Evolutionary conservation across 1,140 invertebrate genomes (phyloP).

Genomic region (Cardiocondyla obscurior): DNA sequence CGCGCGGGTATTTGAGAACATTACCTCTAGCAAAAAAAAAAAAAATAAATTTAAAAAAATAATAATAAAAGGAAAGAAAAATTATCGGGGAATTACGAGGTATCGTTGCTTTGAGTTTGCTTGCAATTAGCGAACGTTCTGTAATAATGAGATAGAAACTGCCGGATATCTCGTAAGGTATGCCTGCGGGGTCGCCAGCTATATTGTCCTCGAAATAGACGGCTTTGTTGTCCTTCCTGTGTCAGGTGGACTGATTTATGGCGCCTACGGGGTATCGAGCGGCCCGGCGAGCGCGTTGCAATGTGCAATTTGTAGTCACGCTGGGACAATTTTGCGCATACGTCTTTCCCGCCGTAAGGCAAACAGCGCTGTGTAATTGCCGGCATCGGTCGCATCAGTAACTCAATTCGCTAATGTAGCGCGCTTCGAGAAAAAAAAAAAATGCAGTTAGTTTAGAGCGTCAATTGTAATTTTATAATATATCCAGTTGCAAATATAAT

Average conservation of each 20-base stretch:
- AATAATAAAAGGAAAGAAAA: too few species aligned
- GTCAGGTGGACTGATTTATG: slow-evolving; percentile 50
- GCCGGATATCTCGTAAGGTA: slow-evolving; percentile 5
- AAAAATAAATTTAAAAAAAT: too few species aligned
- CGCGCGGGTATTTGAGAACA: too few species aligned
- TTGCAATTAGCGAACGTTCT: slow-evolving; percentile 9
- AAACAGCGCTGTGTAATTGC: neutral
- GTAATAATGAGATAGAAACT: slow-evolving; percentile 32
- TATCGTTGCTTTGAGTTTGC: neutral
- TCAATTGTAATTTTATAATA: too few species aligned
- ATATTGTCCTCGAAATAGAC: slow-evolving; percentile 33
- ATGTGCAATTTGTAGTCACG: slow-evolving; percentile 42
- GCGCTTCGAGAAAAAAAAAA: too few species aligned
- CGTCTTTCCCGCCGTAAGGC: slow-evolving; percentile 1
- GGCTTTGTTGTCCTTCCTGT: slow-evolving; percentile 45
- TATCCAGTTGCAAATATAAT: too few species aligned
- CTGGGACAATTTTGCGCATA: slow-evolving; percentile 10
- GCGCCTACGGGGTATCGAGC: slow-evolving; percentile 38
- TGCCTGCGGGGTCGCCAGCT: neutral
- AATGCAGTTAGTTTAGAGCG: too few species aligned
- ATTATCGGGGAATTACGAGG: neutral
- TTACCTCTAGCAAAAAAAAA: too few species aligned
- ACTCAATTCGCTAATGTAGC: neutral
- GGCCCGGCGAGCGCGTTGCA: neutral
- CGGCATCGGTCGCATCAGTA: neutral